Base-by-base conservation (phyloP, 2,797 vertebrate genomes). In the Hyperoplus immaculatus region DNA sequence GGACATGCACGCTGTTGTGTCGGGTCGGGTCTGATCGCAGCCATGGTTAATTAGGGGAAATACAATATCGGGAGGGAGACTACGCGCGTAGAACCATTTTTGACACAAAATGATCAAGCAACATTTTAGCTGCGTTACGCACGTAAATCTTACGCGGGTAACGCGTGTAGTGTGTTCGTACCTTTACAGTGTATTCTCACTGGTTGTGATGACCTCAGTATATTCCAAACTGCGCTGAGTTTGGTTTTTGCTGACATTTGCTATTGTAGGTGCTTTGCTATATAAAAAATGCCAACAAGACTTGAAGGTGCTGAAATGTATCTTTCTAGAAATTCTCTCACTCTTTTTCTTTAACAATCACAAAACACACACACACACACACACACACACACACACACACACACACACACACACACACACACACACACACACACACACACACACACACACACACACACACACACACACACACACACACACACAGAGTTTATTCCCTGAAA, bases 391-490 rank as follows among this genome's bases (percentile, higher is more conserved):
- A 12, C 46, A 16, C 57, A 38, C 59, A 55, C 49, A 21, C 49
- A 21, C 51, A 15, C 41, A 29, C 67, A 13, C 54, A 57, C 65
- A 11, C 66, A n/a, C 53, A 18, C 36, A 21, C 46, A 36, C 57
- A 45, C 69, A 53, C 58, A 53, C 58, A 15, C 45, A 15, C 47
- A 29, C 66, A n/a, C 53, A 18, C 36, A 21, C 69, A 63, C 18
- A 43, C 49, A 21, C 51, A 15, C 41, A 29, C 67, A 13, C 54
- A 57, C 65, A 11, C 66, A n/a, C 53, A 18, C 36, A 21, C 46
- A 36, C 57, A 45, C 69, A 53, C 58, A 53, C 58, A 15, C 45
- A 15, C 47, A 29, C 66, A n/a, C 53, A 18, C 36, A 21, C 69
- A 63, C 18, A 43, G 3, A 16, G 72, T 36, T 65, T 46, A 46